phyloP scores from a whole-genome alignment of 2,113 vertebrate genomes.

The Diphyllodes magnificus region DNA sequence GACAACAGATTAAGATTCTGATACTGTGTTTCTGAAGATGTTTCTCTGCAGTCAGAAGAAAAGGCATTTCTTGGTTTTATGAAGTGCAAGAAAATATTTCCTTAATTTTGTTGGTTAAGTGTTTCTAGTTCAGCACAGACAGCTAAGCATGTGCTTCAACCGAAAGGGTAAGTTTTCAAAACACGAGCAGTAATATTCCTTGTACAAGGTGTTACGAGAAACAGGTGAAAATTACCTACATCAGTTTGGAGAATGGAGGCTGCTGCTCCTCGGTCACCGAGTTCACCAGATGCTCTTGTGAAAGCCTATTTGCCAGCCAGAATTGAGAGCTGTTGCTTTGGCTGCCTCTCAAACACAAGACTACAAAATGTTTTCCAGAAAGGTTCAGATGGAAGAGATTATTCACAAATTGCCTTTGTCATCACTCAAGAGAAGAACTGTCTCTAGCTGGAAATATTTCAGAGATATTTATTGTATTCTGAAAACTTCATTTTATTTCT shows the following conservation, averaged over 20 bases:
- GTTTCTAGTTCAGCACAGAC: neutral
- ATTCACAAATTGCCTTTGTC: neutral
- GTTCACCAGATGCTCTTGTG: neutral
- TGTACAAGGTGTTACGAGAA: neutral
- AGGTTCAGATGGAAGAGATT: neutral
- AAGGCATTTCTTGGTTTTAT: neutral
- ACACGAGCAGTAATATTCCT: neutral
- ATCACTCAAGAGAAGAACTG: conserved; percentile 18
- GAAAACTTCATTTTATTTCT: conserved; percentile 66
- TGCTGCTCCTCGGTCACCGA: neutral
- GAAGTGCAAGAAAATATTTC: neutral
- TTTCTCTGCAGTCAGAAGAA: neutral
- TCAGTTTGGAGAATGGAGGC: neutral
- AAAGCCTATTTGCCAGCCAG: neutral
- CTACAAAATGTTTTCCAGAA: neutral
- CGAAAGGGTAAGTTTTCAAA: neutral
- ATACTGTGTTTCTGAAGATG: neutral
- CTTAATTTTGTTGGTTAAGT: neutral
- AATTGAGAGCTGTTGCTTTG: neutral
- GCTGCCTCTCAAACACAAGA: neutral
- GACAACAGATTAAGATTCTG: neutral
- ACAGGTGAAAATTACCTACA: neutral
- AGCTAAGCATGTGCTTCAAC: neutral
- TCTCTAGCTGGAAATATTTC: conserved; percentile 45
- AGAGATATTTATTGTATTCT: conserved; percentile 58